Conservation (phyloP, 2,888 invertebrate genomes). For the Seira ritae region DNA sequence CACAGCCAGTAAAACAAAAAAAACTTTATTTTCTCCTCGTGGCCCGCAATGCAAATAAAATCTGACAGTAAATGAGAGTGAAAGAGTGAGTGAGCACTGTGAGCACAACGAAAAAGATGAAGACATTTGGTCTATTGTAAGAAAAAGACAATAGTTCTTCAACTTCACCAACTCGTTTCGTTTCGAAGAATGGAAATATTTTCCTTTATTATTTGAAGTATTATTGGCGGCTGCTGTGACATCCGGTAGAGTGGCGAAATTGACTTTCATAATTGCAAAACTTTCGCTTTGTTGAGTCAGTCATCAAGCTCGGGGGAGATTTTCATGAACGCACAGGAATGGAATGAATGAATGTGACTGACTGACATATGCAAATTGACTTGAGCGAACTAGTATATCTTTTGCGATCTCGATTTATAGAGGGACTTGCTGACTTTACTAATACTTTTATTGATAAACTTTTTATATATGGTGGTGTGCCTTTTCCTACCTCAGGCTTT, state of each 20-base stretch:
- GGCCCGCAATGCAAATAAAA: too few relatives aligned
- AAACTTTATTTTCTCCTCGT: too few relatives aligned
- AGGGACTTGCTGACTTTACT: too few relatives aligned
- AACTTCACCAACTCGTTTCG: not conserved
- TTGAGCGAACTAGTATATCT: too few relatives aligned
- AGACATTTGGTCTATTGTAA: conserved; percentile 2
- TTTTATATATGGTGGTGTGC: too few relatives aligned
- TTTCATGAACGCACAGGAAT: too few relatives aligned
- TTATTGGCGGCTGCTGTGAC: not conserved
- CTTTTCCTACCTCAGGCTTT: too few relatives aligned
- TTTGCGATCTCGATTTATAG: too few relatives aligned
- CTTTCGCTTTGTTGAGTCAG: not conserved
- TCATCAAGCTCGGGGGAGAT: not conserved
- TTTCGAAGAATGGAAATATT: not conserved
- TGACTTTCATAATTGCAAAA: not conserved
- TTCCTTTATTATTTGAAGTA: conserved; percentile 3
- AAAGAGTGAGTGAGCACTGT: not conserved
- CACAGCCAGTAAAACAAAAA: too few relatives aligned
- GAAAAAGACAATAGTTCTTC: not conserved
- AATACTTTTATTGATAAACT: too few relatives aligned
- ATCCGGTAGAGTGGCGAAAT: not conserved
- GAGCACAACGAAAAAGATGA: not conserved
- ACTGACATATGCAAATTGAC: not conserved
- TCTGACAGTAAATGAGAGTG: too few relatives aligned
- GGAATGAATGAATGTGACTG: too few relatives aligned